Evolutionary conservation across 2,797 vertebrate species (phyloP).

Genomic region (Crotalus adamanteus): DNA sequence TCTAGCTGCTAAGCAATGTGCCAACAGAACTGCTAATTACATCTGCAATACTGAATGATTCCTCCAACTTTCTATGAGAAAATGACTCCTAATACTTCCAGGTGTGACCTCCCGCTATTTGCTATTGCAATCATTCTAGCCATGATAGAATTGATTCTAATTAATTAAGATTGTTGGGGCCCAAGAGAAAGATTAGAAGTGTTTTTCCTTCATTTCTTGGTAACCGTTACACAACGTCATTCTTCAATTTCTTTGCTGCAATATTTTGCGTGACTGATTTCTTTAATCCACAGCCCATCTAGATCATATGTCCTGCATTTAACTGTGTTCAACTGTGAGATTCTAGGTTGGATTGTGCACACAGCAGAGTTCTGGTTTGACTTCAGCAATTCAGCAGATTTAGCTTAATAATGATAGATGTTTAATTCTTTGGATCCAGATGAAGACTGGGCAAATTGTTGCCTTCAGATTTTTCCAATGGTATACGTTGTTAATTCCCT

Average conservation of each 20-base stretch:
- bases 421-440: not conserved
- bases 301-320: not conserved
- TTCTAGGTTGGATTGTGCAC: not conserved
- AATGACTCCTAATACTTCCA: not conserved
- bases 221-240: not conserved
- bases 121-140: not conserved
- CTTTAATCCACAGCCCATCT: not conserved
- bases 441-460: not conserved
- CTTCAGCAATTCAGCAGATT: not conserved
- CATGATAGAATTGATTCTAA: not conserved
- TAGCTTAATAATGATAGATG: not conserved
- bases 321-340: not conserved
- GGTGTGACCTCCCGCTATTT: not conserved
- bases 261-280: not conserved
- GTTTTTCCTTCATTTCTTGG: not conserved
- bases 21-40: not conserved
- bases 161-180: not conserved
- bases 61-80: not conserved
- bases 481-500: not conserved
- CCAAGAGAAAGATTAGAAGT: not conserved
- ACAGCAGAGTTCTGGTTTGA: not conserved
- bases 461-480: not conserved
- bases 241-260: not conserved
- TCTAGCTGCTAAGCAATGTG: not conserved
- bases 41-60: not conserved